Conservation (phyloP, 2,797 vertebrate species). For the Cynopterus sphinx region DNA sequence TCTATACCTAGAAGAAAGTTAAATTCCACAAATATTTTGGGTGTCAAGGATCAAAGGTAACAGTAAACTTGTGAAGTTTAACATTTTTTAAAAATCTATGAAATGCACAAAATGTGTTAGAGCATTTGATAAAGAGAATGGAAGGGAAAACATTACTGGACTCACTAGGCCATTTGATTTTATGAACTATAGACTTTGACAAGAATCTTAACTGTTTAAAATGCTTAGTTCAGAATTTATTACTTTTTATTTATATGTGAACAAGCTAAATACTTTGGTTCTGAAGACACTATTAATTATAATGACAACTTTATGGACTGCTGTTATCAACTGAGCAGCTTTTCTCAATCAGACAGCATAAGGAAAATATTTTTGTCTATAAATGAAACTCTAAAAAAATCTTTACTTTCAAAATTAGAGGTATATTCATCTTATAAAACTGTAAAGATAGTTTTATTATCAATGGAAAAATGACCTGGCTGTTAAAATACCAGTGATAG, state of each 20-base stretch:
- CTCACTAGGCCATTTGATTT: background rate
- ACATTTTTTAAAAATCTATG: background rate
- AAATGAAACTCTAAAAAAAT: background rate
- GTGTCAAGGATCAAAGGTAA: background rate
- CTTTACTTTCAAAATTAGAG: slow-evolving; percentile 39
- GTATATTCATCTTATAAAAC: background rate
- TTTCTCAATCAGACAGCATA: background rate
- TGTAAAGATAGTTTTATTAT: background rate
- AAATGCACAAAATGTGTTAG: background rate
- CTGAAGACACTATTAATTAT: slow-evolving; percentile 5
- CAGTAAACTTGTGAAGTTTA: background rate
- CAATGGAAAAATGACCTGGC: background rate
- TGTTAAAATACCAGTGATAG: background rate
- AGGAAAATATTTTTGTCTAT: background rate
- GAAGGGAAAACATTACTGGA: background rate
- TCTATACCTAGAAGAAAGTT: background rate
- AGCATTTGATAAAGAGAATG: background rate
- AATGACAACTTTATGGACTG: background rate
- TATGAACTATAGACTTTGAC: background rate
- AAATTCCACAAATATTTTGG: background rate
- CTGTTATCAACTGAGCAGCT: background rate
- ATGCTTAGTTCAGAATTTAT: background rate
- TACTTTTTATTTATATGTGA: background rate
- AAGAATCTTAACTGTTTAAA: slow-evolving; percentile 3
- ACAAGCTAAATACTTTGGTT: background rate